A percentile compares a stretch with the other conserved stretches of the same genome.
Evolutionary conservation across 2,797 vertebrate species (phyloP).

Genomic region (Parambassis ranga): DNA sequence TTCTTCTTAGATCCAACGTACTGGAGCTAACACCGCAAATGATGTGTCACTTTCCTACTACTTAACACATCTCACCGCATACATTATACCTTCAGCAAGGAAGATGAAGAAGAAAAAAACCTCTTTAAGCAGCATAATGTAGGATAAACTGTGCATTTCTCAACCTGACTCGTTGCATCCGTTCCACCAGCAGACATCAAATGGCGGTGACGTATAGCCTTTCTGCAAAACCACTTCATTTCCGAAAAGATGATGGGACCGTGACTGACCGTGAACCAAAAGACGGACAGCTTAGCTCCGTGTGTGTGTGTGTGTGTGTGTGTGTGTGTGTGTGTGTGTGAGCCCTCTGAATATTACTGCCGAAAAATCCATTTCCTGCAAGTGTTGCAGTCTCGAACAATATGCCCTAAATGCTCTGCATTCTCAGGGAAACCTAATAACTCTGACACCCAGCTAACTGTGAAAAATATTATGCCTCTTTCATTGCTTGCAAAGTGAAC

Average conservation of each 20-base stretch:
- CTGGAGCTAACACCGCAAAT: not conserved
- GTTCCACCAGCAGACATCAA: slow-evolving; percentile 2
- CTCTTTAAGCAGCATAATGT: not conserved
- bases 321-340: not conserved
- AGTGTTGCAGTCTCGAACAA: slow-evolving; percentile 62
- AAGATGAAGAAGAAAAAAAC: not conserved
- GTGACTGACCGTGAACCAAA: slow-evolving; percentile 45
- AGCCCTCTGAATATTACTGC: slow-evolving; percentile 43
- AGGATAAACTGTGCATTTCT: not conserved
- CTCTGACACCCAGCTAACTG: slow-evolving; percentile 53
- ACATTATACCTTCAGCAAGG: not conserved
- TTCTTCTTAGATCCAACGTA: slow-evolving; percentile 1
- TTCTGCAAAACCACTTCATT: slow-evolving; percentile 25
- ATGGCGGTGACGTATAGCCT: not conserved
- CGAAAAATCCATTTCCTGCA: slow-evolving; percentile 62
- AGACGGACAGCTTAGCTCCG: slow-evolving; percentile 26
- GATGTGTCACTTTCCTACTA: slow-evolving; percentile 1
- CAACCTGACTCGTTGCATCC: slow-evolving; percentile 1
- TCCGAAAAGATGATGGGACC: slow-evolving; percentile 25
- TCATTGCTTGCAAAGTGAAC: slow-evolving; percentile 50
- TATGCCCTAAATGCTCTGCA: slow-evolving; percentile 57
- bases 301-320: no score
- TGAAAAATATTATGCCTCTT: slow-evolving; percentile 58
- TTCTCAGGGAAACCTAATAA: slow-evolving; percentile 64
- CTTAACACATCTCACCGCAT: not conserved